Evolutionary conservation across 2,113 vertebrate species (phyloP).

Genomic region (Desmodus rotundus): DNA sequence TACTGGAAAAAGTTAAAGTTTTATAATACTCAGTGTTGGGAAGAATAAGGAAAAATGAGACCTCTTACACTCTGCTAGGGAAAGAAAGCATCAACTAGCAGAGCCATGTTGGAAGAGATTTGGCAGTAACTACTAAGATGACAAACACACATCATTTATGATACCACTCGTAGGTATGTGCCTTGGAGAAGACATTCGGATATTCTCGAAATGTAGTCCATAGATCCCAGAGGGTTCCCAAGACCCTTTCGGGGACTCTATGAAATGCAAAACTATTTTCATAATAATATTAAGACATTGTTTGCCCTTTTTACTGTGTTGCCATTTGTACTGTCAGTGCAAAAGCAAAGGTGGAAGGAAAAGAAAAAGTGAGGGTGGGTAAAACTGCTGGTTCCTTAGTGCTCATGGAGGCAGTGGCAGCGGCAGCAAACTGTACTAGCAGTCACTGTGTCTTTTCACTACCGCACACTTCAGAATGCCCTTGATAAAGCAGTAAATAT

Average conservation of each 20-base stretch:
- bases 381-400: too few relatives aligned
- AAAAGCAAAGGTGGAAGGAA: not conserved
- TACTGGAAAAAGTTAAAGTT: not conserved
- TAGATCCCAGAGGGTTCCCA: not conserved
- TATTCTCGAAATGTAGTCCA: not conserved
- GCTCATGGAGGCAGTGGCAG: not conserved
- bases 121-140: not conserved
- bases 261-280: not conserved
- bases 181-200: not conserved
- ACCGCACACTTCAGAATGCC: not conserved
- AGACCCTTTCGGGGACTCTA: not conserved
- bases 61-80: not conserved
- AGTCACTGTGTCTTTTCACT: not conserved
- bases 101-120: not conserved
- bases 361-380: not conserved
- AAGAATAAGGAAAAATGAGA: not conserved
- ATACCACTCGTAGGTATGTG: not conserved
- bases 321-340: not conserved
- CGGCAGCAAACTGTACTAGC: not conserved
- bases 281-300: not conserved
- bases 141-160: not conserved
- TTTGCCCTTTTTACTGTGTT: not conserved
- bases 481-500: not conserved
- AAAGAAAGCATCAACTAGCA: not conserved
- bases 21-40: not conserved